Conservation (phyloP, 1,140 invertebrate genomes). For the Macrobrachium nipponense region DNA sequence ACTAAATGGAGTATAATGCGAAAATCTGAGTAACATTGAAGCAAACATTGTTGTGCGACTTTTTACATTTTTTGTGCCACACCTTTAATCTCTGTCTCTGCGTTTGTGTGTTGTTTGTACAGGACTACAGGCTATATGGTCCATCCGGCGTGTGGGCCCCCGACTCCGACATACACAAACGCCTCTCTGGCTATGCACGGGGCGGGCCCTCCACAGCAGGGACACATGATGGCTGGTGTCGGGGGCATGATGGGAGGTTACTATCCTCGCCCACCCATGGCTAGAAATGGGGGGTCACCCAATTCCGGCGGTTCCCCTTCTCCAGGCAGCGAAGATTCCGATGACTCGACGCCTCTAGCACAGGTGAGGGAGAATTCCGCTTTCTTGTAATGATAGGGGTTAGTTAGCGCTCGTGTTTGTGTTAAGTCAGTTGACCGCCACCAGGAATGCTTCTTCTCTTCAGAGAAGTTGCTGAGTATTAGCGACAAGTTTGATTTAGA, state of each 20-base stretch:
- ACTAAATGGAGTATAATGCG: too few species aligned
- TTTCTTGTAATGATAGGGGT: too few species aligned
- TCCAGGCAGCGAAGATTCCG: slow-evolving; percentile 53
- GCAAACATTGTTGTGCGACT: not conserved
- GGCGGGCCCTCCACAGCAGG: slow-evolving; percentile 34
- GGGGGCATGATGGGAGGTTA: slow-evolving; percentile 47
- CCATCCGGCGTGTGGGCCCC: slow-evolving; percentile 41
- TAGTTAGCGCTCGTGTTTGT: too few species aligned
- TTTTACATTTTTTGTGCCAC: not conserved
- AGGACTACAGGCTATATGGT: slow-evolving; percentile 43
- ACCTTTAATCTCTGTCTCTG: not conserved
- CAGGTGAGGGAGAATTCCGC: slow-evolving; percentile 46
- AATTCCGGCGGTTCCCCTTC: slow-evolving; percentile 54
- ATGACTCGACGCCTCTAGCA: slow-evolving; percentile 52
- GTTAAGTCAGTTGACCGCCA: too few species aligned
- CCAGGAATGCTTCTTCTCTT: too few species aligned
- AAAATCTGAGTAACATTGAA: too few species aligned
- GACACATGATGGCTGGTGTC: slow-evolving; percentile 52
- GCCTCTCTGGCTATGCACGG: slow-evolving; percentile 36
- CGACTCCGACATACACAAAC: slow-evolving; percentile 46
- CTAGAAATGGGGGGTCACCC: slow-evolving; percentile 42
- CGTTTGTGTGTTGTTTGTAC: not conserved
- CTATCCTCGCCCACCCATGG: slow-evolving; percentile 49
- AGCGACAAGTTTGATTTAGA: too few species aligned
- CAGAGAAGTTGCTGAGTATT: too few species aligned